Percentiles rank a stretch among this genome's conserved stretches.
phyloP scores from a whole-genome alignment of 2,113 vertebrate genomes.

The Scopus umbretta region DNA sequence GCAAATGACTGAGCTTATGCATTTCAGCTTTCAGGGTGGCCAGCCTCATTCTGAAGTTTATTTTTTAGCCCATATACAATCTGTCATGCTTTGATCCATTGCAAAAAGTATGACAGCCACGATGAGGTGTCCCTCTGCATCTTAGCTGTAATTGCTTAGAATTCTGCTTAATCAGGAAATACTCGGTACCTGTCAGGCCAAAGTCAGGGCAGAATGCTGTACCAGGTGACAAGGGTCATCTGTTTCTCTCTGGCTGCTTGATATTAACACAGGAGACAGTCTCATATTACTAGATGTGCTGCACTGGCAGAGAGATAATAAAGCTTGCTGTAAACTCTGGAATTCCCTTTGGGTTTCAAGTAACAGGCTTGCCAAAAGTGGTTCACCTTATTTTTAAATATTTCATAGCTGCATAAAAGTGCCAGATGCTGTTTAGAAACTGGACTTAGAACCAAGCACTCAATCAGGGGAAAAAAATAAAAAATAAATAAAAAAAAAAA shows the following conservation, averaged over 20 bases:
- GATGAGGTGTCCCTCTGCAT: not conserved
- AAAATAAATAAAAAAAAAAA: not conserved
- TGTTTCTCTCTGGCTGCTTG: not conserved
- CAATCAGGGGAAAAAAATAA: not conserved
- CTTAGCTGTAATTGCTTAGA: not conserved
- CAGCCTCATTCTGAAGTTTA: not conserved
- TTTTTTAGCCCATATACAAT: not conserved
- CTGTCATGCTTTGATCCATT: not conserved
- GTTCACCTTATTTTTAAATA: slow-evolving; percentile 47
- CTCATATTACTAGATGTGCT: not conserved
- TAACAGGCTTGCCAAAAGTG: slow-evolving; percentile 11
- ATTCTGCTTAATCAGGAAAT: slow-evolving; percentile 25
- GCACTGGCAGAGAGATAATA: not conserved
- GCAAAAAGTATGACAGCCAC: not conserved
- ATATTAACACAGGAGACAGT: not conserved
- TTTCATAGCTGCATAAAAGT: slow-evolving; percentile 26
- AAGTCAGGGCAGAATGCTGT: not conserved
- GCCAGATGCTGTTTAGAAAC: slow-evolving; percentile 21
- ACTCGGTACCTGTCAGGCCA: not conserved
- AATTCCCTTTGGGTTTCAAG: slow-evolving; percentile 38
- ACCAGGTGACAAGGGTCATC: not conserved
- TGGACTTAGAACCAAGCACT: not conserved
- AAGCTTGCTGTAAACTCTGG: not conserved
- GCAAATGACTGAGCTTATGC: not conserved
- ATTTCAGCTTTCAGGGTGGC: not conserved